phyloP scores from a whole-genome alignment of 2,113 vertebrate species.

The Python bivittatus region DNA sequence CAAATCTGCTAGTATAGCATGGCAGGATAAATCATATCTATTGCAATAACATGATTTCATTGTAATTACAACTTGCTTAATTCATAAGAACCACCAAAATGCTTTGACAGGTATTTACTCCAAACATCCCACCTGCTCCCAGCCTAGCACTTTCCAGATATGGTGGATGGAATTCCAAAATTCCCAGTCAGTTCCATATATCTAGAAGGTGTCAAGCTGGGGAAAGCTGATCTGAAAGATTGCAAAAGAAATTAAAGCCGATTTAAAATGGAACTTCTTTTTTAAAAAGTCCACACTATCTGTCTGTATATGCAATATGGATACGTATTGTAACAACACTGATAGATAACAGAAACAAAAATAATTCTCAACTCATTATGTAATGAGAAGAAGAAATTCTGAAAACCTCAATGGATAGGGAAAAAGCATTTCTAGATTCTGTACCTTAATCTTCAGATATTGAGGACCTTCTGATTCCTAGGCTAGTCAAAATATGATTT shows the following conservation, averaged over 20 bases:
- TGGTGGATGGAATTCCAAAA: background rate
- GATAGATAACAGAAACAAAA: background rate
- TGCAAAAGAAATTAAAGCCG: conserved; percentile 5
- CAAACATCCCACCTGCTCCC: background rate
- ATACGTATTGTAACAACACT: background rate
- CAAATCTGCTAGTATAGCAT: conserved; percentile 20
- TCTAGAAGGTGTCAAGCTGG: background rate
- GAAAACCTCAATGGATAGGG: background rate
- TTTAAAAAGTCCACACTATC: background rate
- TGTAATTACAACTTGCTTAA: background rate
- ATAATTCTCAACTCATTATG: background rate
- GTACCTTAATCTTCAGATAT: background rate
- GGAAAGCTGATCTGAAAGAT: background rate
- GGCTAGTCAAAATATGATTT: background rate
- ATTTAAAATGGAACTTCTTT: conserved; percentile 10
- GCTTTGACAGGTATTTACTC: background rate
- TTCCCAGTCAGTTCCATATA: background rate
- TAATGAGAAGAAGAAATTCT: background rate
- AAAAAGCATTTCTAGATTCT: background rate
- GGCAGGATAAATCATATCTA: background rate
- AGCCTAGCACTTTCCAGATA: background rate
- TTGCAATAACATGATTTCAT: background rate
- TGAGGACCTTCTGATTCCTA: background rate
- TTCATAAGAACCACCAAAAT: background rate
- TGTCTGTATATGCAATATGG: background rate